Evolutionary conservation across 2,797 vertebrate species (phyloP).

Genomic region (Siniperca scherzeri): DNA sequence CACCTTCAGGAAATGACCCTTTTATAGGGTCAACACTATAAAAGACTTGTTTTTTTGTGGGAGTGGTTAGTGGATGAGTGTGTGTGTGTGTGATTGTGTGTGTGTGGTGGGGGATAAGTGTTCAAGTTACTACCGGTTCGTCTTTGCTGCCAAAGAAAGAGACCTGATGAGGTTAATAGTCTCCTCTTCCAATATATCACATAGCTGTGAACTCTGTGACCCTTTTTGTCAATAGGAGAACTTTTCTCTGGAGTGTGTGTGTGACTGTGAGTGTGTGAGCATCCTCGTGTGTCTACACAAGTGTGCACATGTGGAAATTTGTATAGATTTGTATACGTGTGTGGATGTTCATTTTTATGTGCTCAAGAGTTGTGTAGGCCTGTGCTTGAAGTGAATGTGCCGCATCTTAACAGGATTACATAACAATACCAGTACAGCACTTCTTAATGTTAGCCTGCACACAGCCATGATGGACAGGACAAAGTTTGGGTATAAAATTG

Average conservation of each 20-base stretch:
- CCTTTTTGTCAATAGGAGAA: constrained; percentile 89
- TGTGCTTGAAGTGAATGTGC: constrained; percentile 42
- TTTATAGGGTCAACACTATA: constrained; percentile 97
- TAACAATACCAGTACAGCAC: constrained; percentile 35
- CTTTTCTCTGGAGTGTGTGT: constrained; percentile 85
- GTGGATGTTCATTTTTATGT: constrained; percentile 39
- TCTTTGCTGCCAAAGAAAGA: constrained; percentile 89
- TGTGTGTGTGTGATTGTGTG: constrained; percentile 65
- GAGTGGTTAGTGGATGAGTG: constrained; percentile 83
- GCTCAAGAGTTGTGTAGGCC: constrained; percentile 42
- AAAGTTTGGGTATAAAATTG: background rate
- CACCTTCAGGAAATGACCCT: constrained; percentile 93
- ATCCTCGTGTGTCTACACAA: constrained; percentile 63
- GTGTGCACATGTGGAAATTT: constrained; percentile 64
- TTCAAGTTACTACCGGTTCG: constrained; percentile 89
- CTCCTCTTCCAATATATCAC: constrained; percentile 92
- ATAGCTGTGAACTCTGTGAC: constrained; percentile 93
- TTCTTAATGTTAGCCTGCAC: constrained; percentile 27
- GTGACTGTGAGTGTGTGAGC: constrained; percentile 65
- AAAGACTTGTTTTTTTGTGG: constrained; percentile 91
- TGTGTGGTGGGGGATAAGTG: constrained; percentile 82
- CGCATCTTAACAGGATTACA: constrained; percentile 53
- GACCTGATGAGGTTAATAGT: constrained; percentile 92
- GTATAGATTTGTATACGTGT: constrained; percentile 51
- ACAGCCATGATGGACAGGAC: constrained; percentile 19